Base-by-base conservation (phyloP, 2,888 invertebrate genomes). In the Melieria picta region DNA sequence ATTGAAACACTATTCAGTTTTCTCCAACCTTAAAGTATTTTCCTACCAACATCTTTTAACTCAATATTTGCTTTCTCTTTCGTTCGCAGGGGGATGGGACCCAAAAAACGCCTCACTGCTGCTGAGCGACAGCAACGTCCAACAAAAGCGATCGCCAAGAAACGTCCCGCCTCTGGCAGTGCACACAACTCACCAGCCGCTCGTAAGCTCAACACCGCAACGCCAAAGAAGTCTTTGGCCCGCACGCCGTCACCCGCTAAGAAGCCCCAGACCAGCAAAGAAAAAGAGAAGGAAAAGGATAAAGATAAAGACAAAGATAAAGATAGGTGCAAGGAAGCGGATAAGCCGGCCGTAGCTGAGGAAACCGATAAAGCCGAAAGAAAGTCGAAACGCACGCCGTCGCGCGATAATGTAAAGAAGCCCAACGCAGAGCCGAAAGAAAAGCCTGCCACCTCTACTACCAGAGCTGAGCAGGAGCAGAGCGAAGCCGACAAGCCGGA, bases 41-140 rank as follows among this genome's bases (percentile, higher is more conserved):
- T 6, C 7, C 42, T 60, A 13, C 50, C 11, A 52, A 7, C 50
- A 50, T 13, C 16, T 50, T 46, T 63, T 42, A 71, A 60, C 43
- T 58, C 1, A 7, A 16, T 64, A n/a, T 65, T 60, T 60, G 43
- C 56, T 60, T n/a, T 56, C 10, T 52, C n/a, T 52, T 43, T 64
- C 45, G 50, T 45, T 16, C 16, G 5, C 69, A 80, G 79, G 77
- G 78, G 74, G 67, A 85, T 85, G 85, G 85, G 85, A 78, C 83
- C 86, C 70, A 86, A 86, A 77, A 85, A 86, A 77, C 84, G 86
- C 71, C 79, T 81, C 76, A 80, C 79, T 67, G 83, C 80, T 72
- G 83, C 83, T 50, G 85, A 85, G 76, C 84, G 85, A 72, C 79
- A 81, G 72, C 84, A 84, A 74, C 83, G 85, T 63, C 74, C 80